Conservation (phyloP, 2,888 invertebrate species). For the Theristus sp. region DNA sequence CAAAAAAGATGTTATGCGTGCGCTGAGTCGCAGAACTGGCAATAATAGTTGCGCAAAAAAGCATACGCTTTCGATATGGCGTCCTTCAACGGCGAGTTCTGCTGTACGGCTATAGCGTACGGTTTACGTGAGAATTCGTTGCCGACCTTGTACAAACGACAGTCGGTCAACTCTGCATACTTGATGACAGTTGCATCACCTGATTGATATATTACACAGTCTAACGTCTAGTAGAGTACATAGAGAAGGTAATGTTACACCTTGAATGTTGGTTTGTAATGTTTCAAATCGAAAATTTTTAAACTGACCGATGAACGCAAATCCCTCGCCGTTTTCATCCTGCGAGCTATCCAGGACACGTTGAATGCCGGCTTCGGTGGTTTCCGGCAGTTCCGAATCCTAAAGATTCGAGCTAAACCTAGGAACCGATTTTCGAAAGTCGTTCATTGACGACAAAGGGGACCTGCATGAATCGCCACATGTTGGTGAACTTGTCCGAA, state of each 20-base stretch:
- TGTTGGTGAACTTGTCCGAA: constrained; percentile 91
- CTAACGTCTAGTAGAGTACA: too few relatives aligned
- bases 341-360: constrained; percentile 39
- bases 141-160: constrained; percentile 75
- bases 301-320: constrained; percentile 57
- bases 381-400: constrained; percentile 57
- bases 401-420: constrained; percentile 23
- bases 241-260: too few relatives aligned
- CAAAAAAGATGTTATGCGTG: too few relatives aligned
- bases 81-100: constrained; percentile 78
- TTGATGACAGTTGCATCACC: constrained; percentile 81
- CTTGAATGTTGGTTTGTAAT: too few relatives aligned
- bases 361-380: constrained; percentile 56
- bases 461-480: constrained; percentile 75
- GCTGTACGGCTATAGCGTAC: constrained; percentile 87
- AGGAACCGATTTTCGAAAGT: background rate
- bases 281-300: too few relatives aligned
- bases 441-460: too few relatives aligned
- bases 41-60: too few relatives aligned
- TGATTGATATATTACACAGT: constrained; percentile 20
- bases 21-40: too few relatives aligned
- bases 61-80: constrained; percentile 82
- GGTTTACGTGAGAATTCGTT: constrained; percentile 94
- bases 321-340: constrained; percentile 45
- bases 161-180: constrained; percentile 57